These are phyloP conservation scores for Microcebus tavaratra DNA, from an alignment of 2,113 vertebrate genomes.

Conservation along the genomic window DNA sequence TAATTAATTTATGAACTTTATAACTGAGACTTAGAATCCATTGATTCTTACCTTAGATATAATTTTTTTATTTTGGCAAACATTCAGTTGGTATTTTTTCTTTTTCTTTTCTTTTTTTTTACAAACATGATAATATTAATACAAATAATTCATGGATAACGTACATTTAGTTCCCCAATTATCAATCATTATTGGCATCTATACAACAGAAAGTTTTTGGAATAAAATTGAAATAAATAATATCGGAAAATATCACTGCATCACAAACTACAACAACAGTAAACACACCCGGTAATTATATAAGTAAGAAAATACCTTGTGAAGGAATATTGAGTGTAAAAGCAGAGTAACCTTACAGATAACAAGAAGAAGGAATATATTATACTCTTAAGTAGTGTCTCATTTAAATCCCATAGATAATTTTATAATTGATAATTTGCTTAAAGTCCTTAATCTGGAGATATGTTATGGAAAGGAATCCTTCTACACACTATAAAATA, in stretches of 20 bases:
- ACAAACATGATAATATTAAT: slow-evolving; percentile 18
- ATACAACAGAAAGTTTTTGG: not conserved
- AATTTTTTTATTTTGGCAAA: too few species aligned
- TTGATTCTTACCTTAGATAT: not conserved
- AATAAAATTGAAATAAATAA: slow-evolving; percentile 45
- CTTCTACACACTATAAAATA: not conserved
- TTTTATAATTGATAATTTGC: not conserved
- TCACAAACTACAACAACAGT: not conserved
- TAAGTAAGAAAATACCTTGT: not conserved
- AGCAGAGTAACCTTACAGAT: not conserved
- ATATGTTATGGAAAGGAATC: not conserved
- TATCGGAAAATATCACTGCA: slow-evolving; percentile 7
- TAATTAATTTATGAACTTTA: slow-evolving; percentile 53
- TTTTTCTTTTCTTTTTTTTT: too few species aligned
- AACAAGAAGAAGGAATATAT: not conserved
- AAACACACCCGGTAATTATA: not conserved
- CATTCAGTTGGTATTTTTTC: too few species aligned
- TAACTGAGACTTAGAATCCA: not conserved
- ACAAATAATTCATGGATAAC: slow-evolving; percentile 38
- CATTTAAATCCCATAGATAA: not conserved
- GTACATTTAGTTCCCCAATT: not conserved
- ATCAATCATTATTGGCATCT: slow-evolving; percentile 44
- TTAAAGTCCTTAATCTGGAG: not conserved
- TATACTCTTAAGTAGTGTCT: not conserved
- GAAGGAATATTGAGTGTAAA: slow-evolving; percentile 1